phyloP scores from a whole-genome alignment of 1,140 invertebrate species.

The Zaprionus lachaisei region DNA sequence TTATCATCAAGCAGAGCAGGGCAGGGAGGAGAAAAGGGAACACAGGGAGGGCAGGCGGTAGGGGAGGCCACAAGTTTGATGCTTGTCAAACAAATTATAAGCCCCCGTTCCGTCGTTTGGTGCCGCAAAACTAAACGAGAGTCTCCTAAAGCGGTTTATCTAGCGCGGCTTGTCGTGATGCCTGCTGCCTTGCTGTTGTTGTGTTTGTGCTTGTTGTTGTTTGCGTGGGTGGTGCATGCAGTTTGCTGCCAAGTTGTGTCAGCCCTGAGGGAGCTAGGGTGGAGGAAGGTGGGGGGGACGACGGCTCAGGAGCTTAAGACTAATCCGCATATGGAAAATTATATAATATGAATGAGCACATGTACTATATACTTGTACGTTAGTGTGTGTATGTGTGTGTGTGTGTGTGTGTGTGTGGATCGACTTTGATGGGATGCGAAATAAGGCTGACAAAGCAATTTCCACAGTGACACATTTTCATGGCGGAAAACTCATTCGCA shows the following conservation, averaged over 20 bases:
- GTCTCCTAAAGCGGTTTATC: slow-evolving; percentile 62
- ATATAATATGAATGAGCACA: slow-evolving; percentile 65
- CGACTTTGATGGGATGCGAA: slow-evolving; percentile 45
- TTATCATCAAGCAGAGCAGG: slow-evolving; percentile 17
- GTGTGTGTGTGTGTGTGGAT: slow-evolving; percentile 18
- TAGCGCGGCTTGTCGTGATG: slow-evolving; percentile 34
- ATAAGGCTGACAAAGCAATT: slow-evolving; percentile 69
- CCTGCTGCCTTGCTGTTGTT: background rate
- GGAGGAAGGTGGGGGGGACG: background rate
- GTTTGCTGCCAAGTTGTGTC: slow-evolving; percentile 61
- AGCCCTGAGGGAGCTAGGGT: slow-evolving; percentile 26
- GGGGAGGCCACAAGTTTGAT: slow-evolving; percentile 49
- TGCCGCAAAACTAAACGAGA: slow-evolving; percentile 58
- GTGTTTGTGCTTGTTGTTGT: slow-evolving; percentile 28
- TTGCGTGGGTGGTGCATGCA: slow-evolving; percentile 29
- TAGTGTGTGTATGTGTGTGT: slow-evolving; percentile 1
- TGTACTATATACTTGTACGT: background rate
- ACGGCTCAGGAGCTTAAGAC: slow-evolving; percentile 62
- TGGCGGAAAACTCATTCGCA: slow-evolving; percentile 6
- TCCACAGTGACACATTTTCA: slow-evolving; percentile 67
- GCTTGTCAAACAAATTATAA: slow-evolving; percentile 81
- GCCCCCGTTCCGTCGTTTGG: slow-evolving; percentile 42
- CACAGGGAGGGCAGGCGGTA: background rate
- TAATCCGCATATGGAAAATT: slow-evolving; percentile 80
- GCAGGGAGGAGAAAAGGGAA: background rate